A percentile compares a stretch with the other conserved stretches of the same genome.
These are phyloP conservation scores for Oriolus oriolus DNA, from an alignment of 2,113 vertebrate species.

Conservation along the genomic window DNA sequence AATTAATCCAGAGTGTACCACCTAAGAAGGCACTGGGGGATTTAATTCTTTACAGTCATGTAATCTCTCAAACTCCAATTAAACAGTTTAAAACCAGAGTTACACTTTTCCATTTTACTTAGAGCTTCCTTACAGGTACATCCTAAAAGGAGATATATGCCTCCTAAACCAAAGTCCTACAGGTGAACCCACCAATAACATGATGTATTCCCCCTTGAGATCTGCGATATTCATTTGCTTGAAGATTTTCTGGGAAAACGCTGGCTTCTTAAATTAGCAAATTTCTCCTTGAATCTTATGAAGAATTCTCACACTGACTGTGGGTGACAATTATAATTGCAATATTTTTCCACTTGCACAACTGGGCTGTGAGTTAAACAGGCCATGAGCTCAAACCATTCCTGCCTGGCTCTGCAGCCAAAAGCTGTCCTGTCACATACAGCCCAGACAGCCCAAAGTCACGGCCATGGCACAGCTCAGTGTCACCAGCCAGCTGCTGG, in stretches of 20 bases:
- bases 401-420: background rate
- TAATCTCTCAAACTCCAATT: background rate
- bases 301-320: background rate
- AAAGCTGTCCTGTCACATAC: background rate
- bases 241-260: background rate
- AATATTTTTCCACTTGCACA: background rate
- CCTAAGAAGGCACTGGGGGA: background rate
- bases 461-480: background rate
- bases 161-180: background rate
- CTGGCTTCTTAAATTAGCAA: background rate
- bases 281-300: background rate
- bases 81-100: background rate
- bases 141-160: background rate
- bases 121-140: background rate
- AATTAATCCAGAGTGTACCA: fast-evolving
- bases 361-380: background rate
- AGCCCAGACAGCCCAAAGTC: background rate
- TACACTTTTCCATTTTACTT: background rate
- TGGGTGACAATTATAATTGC: background rate
- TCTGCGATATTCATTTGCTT: background rate
- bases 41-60: background rate
- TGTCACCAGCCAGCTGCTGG: background rate
- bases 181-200: background rate
- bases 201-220: background rate
- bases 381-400: background rate